Conservation (phyloP, 2,113 vertebrate genomes). For the Condylura cristata region DNA sequence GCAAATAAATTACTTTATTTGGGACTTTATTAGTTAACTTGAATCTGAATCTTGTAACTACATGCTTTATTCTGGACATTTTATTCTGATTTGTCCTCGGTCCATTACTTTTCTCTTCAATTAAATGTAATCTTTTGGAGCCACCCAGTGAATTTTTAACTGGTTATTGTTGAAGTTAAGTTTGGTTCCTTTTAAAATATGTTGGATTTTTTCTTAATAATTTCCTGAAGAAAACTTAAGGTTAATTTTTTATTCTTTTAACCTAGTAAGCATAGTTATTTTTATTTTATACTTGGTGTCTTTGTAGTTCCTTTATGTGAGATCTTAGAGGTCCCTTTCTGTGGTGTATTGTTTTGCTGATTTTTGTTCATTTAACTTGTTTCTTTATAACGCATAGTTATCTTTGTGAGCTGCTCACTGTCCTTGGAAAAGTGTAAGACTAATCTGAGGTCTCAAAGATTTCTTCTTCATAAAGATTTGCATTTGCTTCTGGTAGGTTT, state of each 20-base stretch:
- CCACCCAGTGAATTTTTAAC: slow-evolving; percentile 1
- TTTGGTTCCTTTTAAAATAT: slow-evolving; percentile 21
- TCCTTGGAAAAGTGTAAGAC: neutral
- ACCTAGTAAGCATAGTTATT: neutral
- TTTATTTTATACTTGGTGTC: slow-evolving; percentile 34
- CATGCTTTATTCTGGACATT: slow-evolving; percentile 12
- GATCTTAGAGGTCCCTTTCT: neutral
- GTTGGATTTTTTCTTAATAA: neutral
- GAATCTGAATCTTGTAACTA: neutral
- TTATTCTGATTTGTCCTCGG: slow-evolving; percentile 30
- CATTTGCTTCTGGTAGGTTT: slow-evolving; percentile 40
- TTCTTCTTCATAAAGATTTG: slow-evolving; percentile 23
- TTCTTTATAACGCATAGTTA: neutral
- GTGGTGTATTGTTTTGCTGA: neutral
- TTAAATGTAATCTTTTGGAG: neutral
- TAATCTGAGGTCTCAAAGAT: neutral
- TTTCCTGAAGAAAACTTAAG: neutral
- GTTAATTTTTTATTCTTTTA: slow-evolving; percentile 13
- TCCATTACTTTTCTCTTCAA: slow-evolving; percentile 22
- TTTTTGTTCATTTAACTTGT: slow-evolving; percentile 17
- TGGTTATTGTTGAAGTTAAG: neutral
- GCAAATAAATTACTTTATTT: neutral
- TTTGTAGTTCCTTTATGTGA: neutral
- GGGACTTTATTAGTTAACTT: neutral
- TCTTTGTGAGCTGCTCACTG: neutral